A percentile compares a stretch with the other conserved stretches of the same genome.
These are phyloP conservation scores for Datnioides undecimradiatus DNA, from an alignment of 2,113 vertebrate genomes.

Conservation along the genomic window DNA sequence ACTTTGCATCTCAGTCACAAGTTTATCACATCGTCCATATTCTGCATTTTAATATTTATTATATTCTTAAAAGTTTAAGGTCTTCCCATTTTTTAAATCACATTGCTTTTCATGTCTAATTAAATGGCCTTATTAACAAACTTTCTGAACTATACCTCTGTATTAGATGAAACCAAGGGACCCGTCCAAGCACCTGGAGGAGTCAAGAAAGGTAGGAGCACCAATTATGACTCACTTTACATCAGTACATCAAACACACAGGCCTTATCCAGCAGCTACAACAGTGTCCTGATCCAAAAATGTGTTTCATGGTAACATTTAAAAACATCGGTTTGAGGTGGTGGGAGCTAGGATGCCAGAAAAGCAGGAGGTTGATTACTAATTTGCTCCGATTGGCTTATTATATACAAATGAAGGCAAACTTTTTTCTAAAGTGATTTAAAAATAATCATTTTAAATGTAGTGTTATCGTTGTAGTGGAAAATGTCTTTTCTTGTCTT, in stretches of 20 bases:
- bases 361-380: background rate
- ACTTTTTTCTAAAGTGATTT: fast-evolving
- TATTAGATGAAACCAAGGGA: slow-evolving; percentile 83
- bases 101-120: slow-evolving; percentile 1
- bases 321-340: background rate
- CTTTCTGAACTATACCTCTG: slow-evolving; percentile 64
- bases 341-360: background rate
- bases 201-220: slow-evolving; percentile 88
- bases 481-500: slow-evolving; percentile 4
- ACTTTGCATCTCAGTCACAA: background rate
- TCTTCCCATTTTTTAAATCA: background rate
- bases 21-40: background rate
- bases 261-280: background rate
- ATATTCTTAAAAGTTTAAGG: background rate
- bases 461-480: background rate
- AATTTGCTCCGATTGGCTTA: background rate
- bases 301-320: background rate
- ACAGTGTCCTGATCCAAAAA: background rate
- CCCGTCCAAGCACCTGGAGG: slow-evolving; percentile 90
- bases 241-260: background rate
- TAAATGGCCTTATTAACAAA: slow-evolving; percentile 19
- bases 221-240: background rate
- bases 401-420: background rate
- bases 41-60: background rate
- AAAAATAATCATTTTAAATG: background rate